phyloP scores from a whole-genome alignment of 2,888 invertebrate genomes.

The Kuschelorhynchus macadamiae region DNA sequence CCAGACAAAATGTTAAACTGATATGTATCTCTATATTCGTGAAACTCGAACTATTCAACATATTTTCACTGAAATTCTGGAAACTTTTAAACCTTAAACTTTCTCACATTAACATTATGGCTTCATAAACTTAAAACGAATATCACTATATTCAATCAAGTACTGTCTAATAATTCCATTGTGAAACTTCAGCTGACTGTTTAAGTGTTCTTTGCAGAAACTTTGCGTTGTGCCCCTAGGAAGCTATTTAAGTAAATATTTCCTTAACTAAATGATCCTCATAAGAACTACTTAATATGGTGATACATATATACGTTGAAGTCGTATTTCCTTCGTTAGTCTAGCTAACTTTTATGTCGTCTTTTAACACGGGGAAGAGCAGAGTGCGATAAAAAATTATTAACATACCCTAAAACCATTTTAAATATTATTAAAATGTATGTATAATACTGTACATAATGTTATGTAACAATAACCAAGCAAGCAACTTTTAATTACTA shows the following conservation, averaged over 20 bases:
- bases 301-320: conserved; percentile 16
- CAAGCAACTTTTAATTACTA: too few relatives aligned
- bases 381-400: too few relatives aligned
- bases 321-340: not conserved
- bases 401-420: too few relatives aligned
- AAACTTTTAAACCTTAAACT: not conserved
- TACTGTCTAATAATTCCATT: conserved; percentile 18
- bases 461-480: too few relatives aligned
- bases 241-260: conserved; percentile 12
- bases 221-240: not conserved
- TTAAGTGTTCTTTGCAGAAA: conserved; percentile 24
- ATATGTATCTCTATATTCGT: too few relatives aligned
- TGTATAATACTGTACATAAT: too few relatives aligned
- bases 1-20: too few relatives aligned
- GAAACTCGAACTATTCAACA: too few relatives aligned
- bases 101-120: conserved; percentile 3
- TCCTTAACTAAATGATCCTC: conserved; percentile 12
- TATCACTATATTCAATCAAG: conserved; percentile 21
- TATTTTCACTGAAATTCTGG: too few relatives aligned
- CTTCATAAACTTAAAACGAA: conserved; percentile 21
- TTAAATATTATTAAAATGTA: too few relatives aligned
- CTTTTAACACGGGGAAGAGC: too few relatives aligned
- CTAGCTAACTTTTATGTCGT: too few relatives aligned
- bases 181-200: conserved; percentile 27
- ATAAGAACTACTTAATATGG: conserved; percentile 9